Percentiles rank a stretch among this genome's conserved stretches.
Conservation (phyloP, 1,140 invertebrate species). For the Eciton burchellii region DNA sequence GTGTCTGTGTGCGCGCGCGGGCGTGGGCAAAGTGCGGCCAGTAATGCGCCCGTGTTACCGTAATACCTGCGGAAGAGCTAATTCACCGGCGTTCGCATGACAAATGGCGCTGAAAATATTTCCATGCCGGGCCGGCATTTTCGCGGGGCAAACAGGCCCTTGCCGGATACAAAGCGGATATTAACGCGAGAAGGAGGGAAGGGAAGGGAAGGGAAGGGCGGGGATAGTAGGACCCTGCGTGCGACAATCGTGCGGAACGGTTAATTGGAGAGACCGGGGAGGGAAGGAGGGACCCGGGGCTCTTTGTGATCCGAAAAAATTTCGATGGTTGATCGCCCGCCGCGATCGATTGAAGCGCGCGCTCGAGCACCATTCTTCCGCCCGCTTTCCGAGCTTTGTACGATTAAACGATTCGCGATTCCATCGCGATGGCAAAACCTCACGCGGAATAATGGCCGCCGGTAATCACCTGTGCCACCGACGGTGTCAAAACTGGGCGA, state of each 20-base stretch:
- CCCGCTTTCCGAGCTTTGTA: not conserved
- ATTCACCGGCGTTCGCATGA: constrained; percentile 49
- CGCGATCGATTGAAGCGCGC: constrained; percentile 7
- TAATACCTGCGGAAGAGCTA: constrained; percentile 51
- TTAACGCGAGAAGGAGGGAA: no score
- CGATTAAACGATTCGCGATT: constrained; percentile 12
- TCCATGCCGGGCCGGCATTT: constrained; percentile 1
- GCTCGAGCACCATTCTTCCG: not conserved
- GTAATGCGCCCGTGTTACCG: not conserved
- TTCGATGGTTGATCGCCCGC: not conserved
- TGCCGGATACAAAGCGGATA: not conserved
- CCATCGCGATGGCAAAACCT: constrained; percentile 22
- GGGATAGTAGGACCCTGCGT: not conserved
- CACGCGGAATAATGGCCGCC: constrained; percentile 4
- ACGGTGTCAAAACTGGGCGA: not conserved
- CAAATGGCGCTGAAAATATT: constrained; percentile 54
- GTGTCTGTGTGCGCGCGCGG: not conserved
- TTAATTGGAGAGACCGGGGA: constrained; percentile 1
- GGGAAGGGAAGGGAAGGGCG: no score
- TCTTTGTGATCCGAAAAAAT: constrained; percentile 28
- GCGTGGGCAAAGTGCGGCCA: not conserved
- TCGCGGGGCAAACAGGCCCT: not conserved
- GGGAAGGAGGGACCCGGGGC: no score
- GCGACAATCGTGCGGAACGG: not conserved
- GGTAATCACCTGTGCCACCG: constrained; percentile 12